Percentiles rank a stretch among this genome's conserved stretches.
phyloP scores from a whole-genome alignment of 2,113 vertebrate genomes.

The Lichenostomus cassidix region DNA sequence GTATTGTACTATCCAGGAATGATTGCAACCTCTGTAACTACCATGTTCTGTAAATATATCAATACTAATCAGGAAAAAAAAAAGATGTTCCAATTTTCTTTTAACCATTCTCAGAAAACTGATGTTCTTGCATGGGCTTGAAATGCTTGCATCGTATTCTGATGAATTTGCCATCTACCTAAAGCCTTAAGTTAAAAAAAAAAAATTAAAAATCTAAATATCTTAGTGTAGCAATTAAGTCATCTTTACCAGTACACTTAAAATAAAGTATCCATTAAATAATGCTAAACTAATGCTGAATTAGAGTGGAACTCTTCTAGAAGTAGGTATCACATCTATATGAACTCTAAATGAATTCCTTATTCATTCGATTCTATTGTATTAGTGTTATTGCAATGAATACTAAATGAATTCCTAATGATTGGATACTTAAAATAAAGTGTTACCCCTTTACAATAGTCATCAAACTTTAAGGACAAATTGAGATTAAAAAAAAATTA shows the following conservation, averaged over 20 bases:
- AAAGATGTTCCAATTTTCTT: background rate
- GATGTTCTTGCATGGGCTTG: background rate
- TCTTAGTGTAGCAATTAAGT: constrained; percentile 37
- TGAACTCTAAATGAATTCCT: constrained; percentile 65
- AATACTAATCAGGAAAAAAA: background rate
- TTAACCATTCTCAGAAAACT: background rate
- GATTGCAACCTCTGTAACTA: background rate
- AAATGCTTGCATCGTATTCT: background rate
- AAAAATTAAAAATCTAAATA: background rate
- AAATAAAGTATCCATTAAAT: constrained; percentile 67
- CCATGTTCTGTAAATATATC: background rate
- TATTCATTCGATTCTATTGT: constrained; percentile 65
- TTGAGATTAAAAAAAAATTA: constrained; percentile 21
- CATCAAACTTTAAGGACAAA: constrained; percentile 63
- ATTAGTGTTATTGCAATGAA: constrained; percentile 71
- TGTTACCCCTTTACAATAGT: constrained; percentile 64
- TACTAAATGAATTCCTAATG: constrained; percentile 72
- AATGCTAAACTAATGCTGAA: constrained; percentile 46
- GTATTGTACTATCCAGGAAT: background rate
- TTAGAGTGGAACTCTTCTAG: constrained; percentile 46
- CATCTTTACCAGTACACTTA: constrained; percentile 47
- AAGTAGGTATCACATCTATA: constrained; percentile 54
- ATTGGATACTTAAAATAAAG: constrained; percentile 73
- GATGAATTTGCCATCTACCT: background rate
- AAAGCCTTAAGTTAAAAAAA: background rate